Percentiles rank a stretch among this genome's conserved stretches.
phyloP scores from a whole-genome alignment of 2,797 vertebrate genomes.

The Cephalopachus bancanus region DNA sequence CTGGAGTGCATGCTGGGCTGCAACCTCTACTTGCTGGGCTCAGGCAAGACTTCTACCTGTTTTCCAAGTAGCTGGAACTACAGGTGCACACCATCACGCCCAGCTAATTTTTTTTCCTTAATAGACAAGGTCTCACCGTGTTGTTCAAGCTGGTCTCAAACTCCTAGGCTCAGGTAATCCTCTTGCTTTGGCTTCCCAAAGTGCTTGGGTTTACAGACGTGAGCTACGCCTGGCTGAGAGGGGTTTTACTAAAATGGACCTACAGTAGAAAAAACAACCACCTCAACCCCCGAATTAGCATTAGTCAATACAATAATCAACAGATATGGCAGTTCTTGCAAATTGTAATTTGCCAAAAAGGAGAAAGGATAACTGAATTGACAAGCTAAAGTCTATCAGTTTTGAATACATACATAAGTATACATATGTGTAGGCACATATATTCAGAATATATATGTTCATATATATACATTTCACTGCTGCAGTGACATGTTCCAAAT shows the following conservation, averaged over 20 bases:
- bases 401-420: neutral
- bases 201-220: no score
- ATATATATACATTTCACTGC: neutral
- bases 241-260: neutral
- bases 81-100: rapidly evolving
- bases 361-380: neutral
- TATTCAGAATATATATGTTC: neutral
- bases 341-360: neutral
- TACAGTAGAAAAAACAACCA: neutral
- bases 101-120: neutral
- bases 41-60: neutral
- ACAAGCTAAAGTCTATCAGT: neutral
- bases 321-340: neutral
- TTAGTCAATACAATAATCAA: neutral
- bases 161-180: neutral
- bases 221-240: neutral
- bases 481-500: neutral
- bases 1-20: rapidly evolving
- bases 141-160: neutral
- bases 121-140: neutral
- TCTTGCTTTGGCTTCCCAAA: neutral
- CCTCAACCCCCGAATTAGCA: neutral
- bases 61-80: neutral
- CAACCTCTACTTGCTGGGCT: neutral
- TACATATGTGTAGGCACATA: neutral